These are phyloP conservation scores for Thyatira batis DNA, from an alignment of 2,888 invertebrate genomes.

Conservation along the genomic window DNA sequence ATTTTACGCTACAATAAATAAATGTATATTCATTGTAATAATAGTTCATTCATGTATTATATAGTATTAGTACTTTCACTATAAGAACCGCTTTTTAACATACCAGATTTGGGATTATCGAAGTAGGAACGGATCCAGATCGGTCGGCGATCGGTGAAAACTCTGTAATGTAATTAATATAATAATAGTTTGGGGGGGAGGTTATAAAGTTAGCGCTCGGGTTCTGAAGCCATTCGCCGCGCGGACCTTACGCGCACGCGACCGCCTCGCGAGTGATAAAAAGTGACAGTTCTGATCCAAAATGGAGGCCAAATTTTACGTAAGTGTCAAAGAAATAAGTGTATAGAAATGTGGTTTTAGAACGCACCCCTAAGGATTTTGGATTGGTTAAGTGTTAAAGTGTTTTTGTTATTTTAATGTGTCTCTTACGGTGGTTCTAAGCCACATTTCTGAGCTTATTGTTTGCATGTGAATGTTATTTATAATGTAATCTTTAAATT, in stretches of 20 bases:
- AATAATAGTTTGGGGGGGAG: constrained; percentile 75
- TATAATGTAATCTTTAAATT: constrained; percentile 7
- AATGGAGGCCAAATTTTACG: constrained; percentile 79
- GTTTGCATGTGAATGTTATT: constrained; percentile 46
- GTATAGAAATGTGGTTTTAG: constrained; percentile 73
- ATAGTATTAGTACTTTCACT: not conserved
- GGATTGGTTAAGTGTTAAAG: constrained; percentile 33
- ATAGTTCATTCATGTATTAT: not conserved
- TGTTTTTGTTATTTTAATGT: constrained; percentile 20
- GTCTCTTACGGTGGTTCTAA: constrained; percentile 59
- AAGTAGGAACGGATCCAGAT: constrained; percentile 71
- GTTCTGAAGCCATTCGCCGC: constrained; percentile 71
- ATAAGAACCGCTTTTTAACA: constrained; percentile 1
- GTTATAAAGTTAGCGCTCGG: constrained; percentile 61
- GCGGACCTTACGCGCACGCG: constrained; percentile 70
- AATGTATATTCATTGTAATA: not conserved
- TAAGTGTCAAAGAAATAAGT: constrained; percentile 72
- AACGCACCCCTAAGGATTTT: constrained; percentile 57
- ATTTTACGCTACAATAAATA: not conserved
- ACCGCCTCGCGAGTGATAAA: constrained; percentile 68
- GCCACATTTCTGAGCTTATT: constrained; percentile 69
- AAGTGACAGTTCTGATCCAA: constrained; percentile 65
- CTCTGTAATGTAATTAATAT: constrained; percentile 75
- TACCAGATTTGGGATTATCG: constrained; percentile 43
- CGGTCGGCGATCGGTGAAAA: constrained; percentile 66